Evolutionary conservation across 2,113 vertebrate genomes (phyloP).

Genomic region (chimpanzee (Pan troglodytes)): NHGRI_mPanTro3-v2.1_pri NC_072402.2:56999001-56999500

Average conservation of each 20-base stretch:
- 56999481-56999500: neutral
- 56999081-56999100: neutral
- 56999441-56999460: neutral
- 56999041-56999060: neutral
- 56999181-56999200: neutral
- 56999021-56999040: neutral
- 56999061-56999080: neutral
- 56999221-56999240: neutral
- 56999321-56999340: neutral
- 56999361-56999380: neutral
- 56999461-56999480: neutral
- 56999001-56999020: neutral
- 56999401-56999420: neutral
- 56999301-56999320: neutral
- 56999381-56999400: neutral
- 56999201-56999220: neutral
- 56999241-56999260: neutral
- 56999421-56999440: neutral
- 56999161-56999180: neutral
- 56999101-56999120: neutral
- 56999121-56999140: neutral
- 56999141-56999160: neutral
- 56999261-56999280: neutral
- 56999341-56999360: neutral
- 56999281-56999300: neutral